Conservation (phyloP, 2,113 vertebrate genomes). For the Calonectris borealis region DNA sequence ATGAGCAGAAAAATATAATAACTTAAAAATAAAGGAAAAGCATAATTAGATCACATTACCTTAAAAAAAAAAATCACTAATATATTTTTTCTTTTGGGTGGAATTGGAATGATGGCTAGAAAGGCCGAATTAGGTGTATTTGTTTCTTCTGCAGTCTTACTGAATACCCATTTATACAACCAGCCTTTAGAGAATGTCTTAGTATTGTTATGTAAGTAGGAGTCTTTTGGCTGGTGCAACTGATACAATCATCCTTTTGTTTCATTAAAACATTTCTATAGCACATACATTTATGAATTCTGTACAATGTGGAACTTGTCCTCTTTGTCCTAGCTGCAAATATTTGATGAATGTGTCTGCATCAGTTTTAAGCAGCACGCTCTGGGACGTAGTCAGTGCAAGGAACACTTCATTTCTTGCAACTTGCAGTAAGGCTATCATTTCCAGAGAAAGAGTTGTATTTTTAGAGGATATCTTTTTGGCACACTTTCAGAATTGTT, state of each 20-base stretch:
- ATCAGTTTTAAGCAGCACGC: background rate
- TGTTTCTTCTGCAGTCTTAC: background rate
- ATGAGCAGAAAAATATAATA: background rate
- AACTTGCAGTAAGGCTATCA: background rate
- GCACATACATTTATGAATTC: background rate
- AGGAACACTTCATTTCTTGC: background rate
- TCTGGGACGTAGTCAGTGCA: background rate
- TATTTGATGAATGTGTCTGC: background rate
- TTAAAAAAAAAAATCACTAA: background rate
- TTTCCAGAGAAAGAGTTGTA: background rate
- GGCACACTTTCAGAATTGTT: background rate
- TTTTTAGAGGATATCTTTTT: background rate
- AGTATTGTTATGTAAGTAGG: background rate
- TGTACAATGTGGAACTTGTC: background rate
- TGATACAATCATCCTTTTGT: background rate
- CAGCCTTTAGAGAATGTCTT: background rate
- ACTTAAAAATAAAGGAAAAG: background rate
- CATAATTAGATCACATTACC: background rate
- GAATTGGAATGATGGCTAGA: background rate
- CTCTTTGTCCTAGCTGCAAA: background rate
- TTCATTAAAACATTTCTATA: background rate
- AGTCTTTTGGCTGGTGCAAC: background rate
- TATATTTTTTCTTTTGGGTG: background rate
- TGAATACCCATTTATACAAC: background rate
- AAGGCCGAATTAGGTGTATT: background rate